These are phyloP conservation scores for Trisateles emortualis DNA, from an alignment of 2,888 invertebrate species.

Conservation along the genomic window DNA sequence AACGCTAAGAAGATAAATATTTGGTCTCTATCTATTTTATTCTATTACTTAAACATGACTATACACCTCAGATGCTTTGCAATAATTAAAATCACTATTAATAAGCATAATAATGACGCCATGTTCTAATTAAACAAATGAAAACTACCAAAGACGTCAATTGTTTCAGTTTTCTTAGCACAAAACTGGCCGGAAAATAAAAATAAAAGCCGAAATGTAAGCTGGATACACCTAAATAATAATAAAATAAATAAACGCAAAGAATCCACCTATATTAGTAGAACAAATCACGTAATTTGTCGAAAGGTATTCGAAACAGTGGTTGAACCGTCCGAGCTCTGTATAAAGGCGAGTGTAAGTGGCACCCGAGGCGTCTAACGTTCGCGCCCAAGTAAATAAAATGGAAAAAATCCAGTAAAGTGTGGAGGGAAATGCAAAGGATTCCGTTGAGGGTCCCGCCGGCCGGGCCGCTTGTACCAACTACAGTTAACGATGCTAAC, in stretches of 20 bases:
- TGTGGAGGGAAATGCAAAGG: constrained; percentile 69
- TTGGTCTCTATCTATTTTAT: too few relatives aligned
- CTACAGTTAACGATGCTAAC: constrained; percentile 22
- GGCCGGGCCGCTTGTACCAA: constrained; percentile 37
- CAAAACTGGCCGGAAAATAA: too few relatives aligned
- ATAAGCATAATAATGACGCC: too few relatives aligned
- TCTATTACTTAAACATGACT: too few relatives aligned
- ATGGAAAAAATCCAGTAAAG: constrained; percentile 61
- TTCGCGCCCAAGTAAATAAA: constrained; percentile 65
- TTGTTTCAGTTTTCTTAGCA: too few relatives aligned
- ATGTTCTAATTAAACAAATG: too few relatives aligned
- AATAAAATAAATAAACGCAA: background rate
- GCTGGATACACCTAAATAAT: background rate
- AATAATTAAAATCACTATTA: too few relatives aligned
- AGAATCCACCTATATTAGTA: background rate
- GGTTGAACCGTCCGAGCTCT: constrained; percentile 51
- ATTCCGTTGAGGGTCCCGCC: constrained; percentile 59
- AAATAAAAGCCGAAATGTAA: background rate
- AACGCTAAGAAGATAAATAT: too few relatives aligned
- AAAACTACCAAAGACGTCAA: too few relatives aligned
- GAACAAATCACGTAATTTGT: constrained; percentile 46
- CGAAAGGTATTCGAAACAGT: constrained; percentile 50
- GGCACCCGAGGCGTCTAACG: constrained; percentile 71
- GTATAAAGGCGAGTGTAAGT: constrained; percentile 67
- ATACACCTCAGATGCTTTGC: too few relatives aligned